Percentiles rank a stretch among this genome's conserved stretches.
phyloP scores from a whole-genome alignment of 1,140 invertebrate species.

The Oscheius sp. region DNA sequence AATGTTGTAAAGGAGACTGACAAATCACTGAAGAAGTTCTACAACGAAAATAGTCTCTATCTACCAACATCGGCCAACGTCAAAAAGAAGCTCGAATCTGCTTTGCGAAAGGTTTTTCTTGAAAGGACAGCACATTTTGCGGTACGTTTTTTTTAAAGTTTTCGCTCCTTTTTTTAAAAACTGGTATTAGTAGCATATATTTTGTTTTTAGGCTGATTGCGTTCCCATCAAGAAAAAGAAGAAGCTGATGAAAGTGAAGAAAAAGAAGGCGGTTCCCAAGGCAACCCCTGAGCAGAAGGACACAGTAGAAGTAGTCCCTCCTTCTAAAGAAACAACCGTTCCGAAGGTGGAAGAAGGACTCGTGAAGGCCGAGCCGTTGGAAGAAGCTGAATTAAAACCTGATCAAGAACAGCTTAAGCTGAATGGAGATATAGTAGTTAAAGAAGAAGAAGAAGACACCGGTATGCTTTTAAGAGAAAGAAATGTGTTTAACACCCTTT shows the following conservation, averaged over 20 bases:
- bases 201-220: not conserved
- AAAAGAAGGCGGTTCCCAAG: not conserved
- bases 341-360: constrained; percentile 11
- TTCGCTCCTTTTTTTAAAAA: too few relatives aligned
- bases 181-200: too few relatives aligned
- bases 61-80: too few relatives aligned
- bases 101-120: too few relatives aligned
- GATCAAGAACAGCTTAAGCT: constrained; percentile 11
- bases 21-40: too few relatives aligned
- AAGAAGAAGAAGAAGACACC: constrained; percentile 15
- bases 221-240: not conserved
- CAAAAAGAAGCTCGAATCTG: too few relatives aligned
- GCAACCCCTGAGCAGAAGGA: not conserved
- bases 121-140: too few relatives aligned
- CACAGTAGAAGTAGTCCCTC: not conserved
- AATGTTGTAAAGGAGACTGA: too few relatives aligned
- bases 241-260: not conserved
- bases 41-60: too few relatives aligned
- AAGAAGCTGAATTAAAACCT: constrained; percentile 8
- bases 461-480: too few relatives aligned
- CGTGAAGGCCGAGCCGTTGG: not conserved
- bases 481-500: too few relatives aligned
- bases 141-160: too few relatives aligned
- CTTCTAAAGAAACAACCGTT: not conserved
- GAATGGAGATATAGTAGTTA: constrained; percentile 2